phyloP scores from a whole-genome alignment of 2,113 vertebrate genomes.

The Tympanuchus pallidicinctus region DNA sequence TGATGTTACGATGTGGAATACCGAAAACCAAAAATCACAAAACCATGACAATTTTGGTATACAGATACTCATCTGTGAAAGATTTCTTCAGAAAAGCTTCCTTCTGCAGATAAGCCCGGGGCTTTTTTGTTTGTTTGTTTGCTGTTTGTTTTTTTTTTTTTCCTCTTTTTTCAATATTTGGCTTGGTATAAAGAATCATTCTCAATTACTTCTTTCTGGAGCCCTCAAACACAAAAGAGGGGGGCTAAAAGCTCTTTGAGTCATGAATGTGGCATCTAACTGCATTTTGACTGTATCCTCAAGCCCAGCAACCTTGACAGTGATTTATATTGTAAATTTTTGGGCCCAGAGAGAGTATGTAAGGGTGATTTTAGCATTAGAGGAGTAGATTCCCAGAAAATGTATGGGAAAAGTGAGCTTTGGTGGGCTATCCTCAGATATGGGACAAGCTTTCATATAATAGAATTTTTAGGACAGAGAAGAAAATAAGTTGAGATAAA shows the following conservation, averaged over 20 bases:
- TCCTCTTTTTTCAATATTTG: not conserved
- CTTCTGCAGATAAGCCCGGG: not conserved
- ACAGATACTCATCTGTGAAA: not conserved
- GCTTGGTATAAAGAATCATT: not conserved
- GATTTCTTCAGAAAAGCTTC: not conserved
- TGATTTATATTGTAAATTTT: fast-evolving
- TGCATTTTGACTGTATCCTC: fast-evolving
- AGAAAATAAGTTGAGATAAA: not conserved
- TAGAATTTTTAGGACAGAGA: not conserved
- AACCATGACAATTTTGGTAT: not conserved
- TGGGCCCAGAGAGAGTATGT: not conserved
- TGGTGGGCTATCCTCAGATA: not conserved
- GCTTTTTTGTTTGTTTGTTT: too few species aligned
- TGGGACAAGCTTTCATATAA: not conserved
- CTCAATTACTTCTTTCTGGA: not conserved
- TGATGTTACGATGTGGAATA: too few species aligned
- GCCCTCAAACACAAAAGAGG: fast-evolving
- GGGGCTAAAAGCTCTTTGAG: not conserved
- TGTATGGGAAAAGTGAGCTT: fast-evolving
- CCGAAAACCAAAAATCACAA: too few species aligned
- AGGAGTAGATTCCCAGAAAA: not conserved
- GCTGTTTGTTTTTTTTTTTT: too few species aligned
- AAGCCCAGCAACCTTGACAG: not conserved
- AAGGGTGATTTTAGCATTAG: not conserved
- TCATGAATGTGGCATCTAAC: not conserved